These are phyloP conservation scores for Sternarchorhynchus goeldii DNA, from an alignment of 2,797 vertebrate species.

Conservation along the genomic window DNA sequence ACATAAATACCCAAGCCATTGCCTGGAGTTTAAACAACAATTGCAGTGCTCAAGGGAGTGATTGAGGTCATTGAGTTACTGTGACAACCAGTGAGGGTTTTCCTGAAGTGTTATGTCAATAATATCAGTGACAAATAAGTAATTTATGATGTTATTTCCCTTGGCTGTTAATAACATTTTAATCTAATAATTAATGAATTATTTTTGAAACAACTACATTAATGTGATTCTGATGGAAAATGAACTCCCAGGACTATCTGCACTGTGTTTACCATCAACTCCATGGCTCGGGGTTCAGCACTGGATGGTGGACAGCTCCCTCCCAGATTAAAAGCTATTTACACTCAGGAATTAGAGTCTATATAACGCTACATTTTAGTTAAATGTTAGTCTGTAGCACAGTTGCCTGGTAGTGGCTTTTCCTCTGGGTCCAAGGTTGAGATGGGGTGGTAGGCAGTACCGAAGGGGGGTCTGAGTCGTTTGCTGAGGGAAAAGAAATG, in stretches of 20 bases:
- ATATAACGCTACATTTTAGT: constrained; percentile 11
- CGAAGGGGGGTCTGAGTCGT: constrained; percentile 61
- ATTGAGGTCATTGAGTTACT: background rate
- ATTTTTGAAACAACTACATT: background rate
- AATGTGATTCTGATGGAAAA: background rate
- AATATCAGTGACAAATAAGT: background rate
- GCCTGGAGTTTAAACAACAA: background rate
- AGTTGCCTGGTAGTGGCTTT: constrained; percentile 65
- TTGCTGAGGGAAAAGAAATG: constrained; percentile 52
- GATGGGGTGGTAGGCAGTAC: constrained; percentile 64
- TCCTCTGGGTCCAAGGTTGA: constrained; percentile 60
- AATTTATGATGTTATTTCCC: background rate
- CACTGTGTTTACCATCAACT: background rate
- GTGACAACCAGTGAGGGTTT: background rate
- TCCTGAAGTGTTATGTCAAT: background rate
- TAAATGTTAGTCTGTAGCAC: constrained; percentile 40
- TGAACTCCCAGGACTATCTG: background rate
- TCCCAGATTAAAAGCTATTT: background rate
- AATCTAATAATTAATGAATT: background rate
- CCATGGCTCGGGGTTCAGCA: constrained; percentile 15
- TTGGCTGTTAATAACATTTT: background rate
- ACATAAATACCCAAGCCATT: constrained; percentile 41
- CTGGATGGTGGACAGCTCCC: constrained; percentile 28
- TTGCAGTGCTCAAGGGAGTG: background rate
- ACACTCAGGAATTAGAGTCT: background rate